A percentile compares a stretch with the other conserved stretches of the same genome.
Conservation (phyloP, 2,797 vertebrate genomes). For the Oreochromis grahami region DNA sequence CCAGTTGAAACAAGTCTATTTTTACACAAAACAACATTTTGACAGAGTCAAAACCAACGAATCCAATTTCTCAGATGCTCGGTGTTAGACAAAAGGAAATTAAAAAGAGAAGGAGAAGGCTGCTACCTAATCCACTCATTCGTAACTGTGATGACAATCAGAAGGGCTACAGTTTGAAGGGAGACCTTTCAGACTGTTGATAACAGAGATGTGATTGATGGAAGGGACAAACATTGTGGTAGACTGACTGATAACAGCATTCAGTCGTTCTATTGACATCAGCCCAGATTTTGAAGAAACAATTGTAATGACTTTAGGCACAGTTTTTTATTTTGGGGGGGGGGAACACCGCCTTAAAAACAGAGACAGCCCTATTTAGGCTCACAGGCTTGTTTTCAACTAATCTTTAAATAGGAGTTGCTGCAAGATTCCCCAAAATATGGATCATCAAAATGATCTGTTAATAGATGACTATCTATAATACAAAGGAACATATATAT, state of each 20-base stretch:
- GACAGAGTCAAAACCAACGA: conserved; percentile 9
- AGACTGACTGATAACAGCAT: conserved; percentile 11
- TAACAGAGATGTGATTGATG: conserved; percentile 46
- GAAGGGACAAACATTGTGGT: neutral
- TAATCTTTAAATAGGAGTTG: neutral
- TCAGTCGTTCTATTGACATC: neutral
- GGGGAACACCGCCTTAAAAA: neutral
- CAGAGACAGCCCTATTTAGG: neutral
- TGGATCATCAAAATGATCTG: neutral
- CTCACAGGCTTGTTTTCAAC: neutral
- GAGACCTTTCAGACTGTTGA: conserved; percentile 33
- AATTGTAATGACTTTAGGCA: neutral
- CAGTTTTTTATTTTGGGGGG: neutral
- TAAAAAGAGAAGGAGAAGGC: conserved; percentile 52
- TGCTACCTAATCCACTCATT: conserved; percentile 23
- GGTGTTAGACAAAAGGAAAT: conserved; percentile 71
- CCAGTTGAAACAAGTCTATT: neutral
- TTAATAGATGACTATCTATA: neutral
- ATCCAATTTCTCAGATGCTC: conserved; percentile 26
- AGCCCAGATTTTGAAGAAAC: neutral
- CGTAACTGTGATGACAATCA: conserved; percentile 52
- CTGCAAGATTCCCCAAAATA: neutral
- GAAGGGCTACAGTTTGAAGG: conserved; percentile 10
- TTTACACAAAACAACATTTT: neutral
- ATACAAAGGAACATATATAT: neutral